phyloP scores from a whole-genome alignment of 1,140 invertebrate genomes.

The Euura saliciscinereae region DNA sequence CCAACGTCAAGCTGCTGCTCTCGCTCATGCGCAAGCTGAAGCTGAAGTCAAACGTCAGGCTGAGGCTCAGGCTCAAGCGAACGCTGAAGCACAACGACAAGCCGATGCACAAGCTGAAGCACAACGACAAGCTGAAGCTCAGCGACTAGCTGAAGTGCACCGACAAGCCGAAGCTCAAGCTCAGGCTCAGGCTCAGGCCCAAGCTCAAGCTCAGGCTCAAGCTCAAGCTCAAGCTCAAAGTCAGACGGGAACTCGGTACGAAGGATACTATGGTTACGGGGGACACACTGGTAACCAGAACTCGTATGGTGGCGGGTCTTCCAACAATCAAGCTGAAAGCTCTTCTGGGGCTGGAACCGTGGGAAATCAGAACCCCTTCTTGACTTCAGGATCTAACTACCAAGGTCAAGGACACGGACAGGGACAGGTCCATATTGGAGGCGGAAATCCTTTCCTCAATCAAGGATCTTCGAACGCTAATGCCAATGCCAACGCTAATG shows the following conservation, averaged over 20 bases:
- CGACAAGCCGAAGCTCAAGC: no score
- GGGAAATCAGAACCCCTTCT: no score
- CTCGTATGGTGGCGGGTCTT: neutral
- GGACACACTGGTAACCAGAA: conserved; percentile 11
- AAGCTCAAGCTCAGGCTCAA: neutral
- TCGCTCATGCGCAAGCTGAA: no score
- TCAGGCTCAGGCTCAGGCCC: conserved; percentile 11
- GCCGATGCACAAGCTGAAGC: neutral
- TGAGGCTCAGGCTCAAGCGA: no score
- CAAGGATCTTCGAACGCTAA: no score
- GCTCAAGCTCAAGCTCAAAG: neutral
- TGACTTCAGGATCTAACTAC: neutral
- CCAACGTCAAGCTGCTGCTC: no score
- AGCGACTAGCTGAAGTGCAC: neutral
- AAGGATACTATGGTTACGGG: conserved; percentile 11
- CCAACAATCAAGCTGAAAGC: no score
- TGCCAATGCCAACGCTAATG: no score
- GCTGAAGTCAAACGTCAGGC: no score
- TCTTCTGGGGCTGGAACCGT: no score
- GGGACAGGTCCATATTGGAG: neutral
- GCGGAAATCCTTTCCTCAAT: neutral
- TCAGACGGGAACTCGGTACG: neutral
- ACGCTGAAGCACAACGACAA: neutral
- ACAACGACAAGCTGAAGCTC: conserved; percentile 6
- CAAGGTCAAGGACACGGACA: neutral